These are phyloP conservation scores for Acanthochromis polyacanthus DNA, from an alignment of 2,113 vertebrate genomes.

Conservation along the genomic window DNA sequence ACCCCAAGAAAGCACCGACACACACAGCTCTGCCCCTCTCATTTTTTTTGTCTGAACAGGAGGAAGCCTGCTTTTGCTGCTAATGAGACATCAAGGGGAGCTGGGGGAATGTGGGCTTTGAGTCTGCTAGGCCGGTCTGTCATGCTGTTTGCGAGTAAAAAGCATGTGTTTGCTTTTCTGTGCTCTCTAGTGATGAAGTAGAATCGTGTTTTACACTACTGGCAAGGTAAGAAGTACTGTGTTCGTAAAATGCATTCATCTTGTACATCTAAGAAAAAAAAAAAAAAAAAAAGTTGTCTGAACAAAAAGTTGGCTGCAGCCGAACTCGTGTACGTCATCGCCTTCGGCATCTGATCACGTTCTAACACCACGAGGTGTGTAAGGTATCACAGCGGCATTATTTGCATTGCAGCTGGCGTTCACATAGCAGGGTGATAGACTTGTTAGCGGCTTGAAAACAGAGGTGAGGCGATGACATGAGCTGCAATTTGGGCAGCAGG, in stretches of 20 bases:
- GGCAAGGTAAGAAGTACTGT: not conserved
- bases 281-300: constrained; percentile 2
- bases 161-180: constrained; percentile 29
- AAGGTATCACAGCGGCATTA: constrained; percentile 8
- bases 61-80: constrained; percentile 65
- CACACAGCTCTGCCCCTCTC: constrained; percentile 6
- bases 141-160: constrained; percentile 12
- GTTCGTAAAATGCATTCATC: constrained; percentile 6
- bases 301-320: not conserved
- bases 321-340: constrained; percentile 9
- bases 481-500: constrained; percentile 8
- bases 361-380: constrained; percentile 30
- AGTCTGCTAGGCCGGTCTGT: constrained; percentile 36
- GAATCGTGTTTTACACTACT: too few species aligned
- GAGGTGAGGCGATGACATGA: constrained; percentile 8
- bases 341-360: not conserved
- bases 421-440: constrained; percentile 37
- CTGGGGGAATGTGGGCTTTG: constrained; percentile 47
- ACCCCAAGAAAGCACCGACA: not conserved
- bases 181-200: constrained; percentile 11
- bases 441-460: constrained; percentile 42
- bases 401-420: constrained; percentile 31
- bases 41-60: constrained; percentile 51
- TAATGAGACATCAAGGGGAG: constrained; percentile 75
- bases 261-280: not conserved